Evolutionary conservation across 2,888 invertebrate species (phyloP).

Genomic region (Patella depressa): DNA sequence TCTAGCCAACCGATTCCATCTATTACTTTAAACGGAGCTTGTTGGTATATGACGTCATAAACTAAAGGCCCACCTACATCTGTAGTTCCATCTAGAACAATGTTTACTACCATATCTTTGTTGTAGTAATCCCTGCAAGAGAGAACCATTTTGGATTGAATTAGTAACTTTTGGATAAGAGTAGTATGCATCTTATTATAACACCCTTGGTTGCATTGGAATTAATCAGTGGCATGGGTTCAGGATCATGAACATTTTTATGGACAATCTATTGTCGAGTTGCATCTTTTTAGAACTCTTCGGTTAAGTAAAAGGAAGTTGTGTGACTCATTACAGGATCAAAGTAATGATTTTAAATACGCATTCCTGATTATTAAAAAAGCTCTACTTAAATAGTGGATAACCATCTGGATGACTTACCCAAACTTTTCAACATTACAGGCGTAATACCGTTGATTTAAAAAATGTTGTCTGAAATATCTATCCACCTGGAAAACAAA

Average conservation of each 20-base stretch:
- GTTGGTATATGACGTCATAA: constrained; percentile 15
- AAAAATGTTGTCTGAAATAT: constrained; percentile 14
- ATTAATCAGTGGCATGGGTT: too few relatives aligned
- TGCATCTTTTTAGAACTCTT: too few relatives aligned
- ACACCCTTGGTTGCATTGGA: too few relatives aligned
- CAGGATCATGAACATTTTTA: too few relatives aligned
- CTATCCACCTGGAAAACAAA: constrained; percentile 11
- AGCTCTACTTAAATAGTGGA: too few relatives aligned
- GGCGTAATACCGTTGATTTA: constrained; percentile 18
- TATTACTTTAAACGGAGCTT: constrained; percentile 3
- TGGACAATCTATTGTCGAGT: too few relatives aligned
- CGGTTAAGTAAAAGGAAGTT: too few relatives aligned
- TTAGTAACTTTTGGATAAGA: too few relatives aligned
- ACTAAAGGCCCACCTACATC: constrained; percentile 16
- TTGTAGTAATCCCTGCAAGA: neutral
- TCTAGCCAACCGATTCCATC: constrained; percentile 12
- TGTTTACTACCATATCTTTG: constrained; percentile 12
- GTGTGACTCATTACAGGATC: too few relatives aligned
- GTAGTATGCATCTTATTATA: too few relatives aligned
- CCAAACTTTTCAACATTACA: constrained; percentile 13
- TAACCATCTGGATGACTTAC: neutral
- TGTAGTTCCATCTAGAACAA: constrained; percentile 15
- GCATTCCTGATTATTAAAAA: too few relatives aligned
- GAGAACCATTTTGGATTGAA: neutral
- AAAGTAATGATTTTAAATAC: too few relatives aligned